Evolutionary conservation across 1,140 invertebrate genomes (phyloP), one percentile per base, ranked within the genome.

Genomic region (Harlomillsia oculata): DNA sequence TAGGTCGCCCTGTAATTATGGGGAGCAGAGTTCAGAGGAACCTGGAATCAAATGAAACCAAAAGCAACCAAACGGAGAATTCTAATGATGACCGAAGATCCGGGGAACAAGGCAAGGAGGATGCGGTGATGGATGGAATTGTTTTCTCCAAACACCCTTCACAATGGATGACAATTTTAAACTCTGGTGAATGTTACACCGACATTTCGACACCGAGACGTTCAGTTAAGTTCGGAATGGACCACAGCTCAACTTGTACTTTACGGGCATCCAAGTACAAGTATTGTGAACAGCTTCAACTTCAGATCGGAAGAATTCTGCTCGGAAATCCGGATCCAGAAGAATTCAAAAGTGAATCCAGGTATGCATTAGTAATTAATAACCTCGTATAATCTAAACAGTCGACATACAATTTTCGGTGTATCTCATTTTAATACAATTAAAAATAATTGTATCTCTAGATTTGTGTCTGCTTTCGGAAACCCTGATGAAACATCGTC

Each of bases 1-100:
- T 72, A 8, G 78, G 77, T 5, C 78, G 78, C 64, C 82, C 82
- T 2, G 73, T 86, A 26, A 70, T 83, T 14, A 48, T 62, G 51
- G 64, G 63, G 13, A 41, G 11, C 18, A 54, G 45, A 37, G n/a
- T 54, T 30, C 18, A 29, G 13, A 23, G 3, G 2, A 29, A 18
- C 26, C 18, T 36, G 8, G 3, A 44, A 2, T 26, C 23, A 25
- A 49, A 44, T 16, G 39, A 43, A 48, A 53, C 34, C n/a, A 5
- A 9, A 5, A 23, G 37, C 8, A 46, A 14, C 9, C 18, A 14
- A 16, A 30, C 3, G 14, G 23, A 45, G 1, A 29, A 5, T 51
- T 25, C 13, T 3, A 43, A 11, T 21, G 18, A 58, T 25, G 36
- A 29, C 1, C 25, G 23, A 29, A 32, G 28, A 49, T 52, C 48